phyloP scores from a whole-genome alignment of 2,888 invertebrate species.

The Apotomis betuletana region DNA sequence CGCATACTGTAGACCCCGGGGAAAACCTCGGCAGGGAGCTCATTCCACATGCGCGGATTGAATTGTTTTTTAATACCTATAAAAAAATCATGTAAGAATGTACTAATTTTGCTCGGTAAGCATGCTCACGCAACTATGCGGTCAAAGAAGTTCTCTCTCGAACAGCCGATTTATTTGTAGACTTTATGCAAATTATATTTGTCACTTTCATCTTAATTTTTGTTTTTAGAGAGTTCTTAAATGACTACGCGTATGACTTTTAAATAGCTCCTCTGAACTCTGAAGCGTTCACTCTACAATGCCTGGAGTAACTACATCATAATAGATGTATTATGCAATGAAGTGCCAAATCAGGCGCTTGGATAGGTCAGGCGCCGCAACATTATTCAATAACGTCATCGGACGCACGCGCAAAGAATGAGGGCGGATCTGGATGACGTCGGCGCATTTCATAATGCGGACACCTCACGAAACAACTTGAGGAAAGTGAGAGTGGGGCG shows the following conservation, averaged over 20 bases:
- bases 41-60: too few species aligned
- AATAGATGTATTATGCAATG: constrained; percentile 56
- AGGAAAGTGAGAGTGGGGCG: constrained; percentile 63
- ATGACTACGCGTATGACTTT: constrained; percentile 10
- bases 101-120: not conserved
- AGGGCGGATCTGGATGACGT: constrained; percentile 57
- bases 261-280: not conserved
- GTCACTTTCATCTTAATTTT: constrained; percentile 28
- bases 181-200: constrained; percentile 17
- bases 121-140: not conserved
- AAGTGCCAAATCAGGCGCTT: constrained; percentile 59
- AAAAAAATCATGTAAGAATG: not conserved
- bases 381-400: constrained; percentile 58
- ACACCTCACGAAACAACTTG: constrained; percentile 47
- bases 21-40: too few species aligned
- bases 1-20: too few species aligned
- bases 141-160: not conserved
- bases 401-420: constrained; percentile 61
- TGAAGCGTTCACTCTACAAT: constrained; percentile 46
- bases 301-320: constrained; percentile 48
- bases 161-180: constrained; percentile 12
- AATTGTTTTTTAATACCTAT: too few species aligned
- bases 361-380: constrained; percentile 57
- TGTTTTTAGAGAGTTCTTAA: constrained; percentile 17
- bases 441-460: constrained; percentile 66